Evolutionary conservation across 1,140 invertebrate species (phyloP).

Genomic region (Scaptomyza montana): DNA sequence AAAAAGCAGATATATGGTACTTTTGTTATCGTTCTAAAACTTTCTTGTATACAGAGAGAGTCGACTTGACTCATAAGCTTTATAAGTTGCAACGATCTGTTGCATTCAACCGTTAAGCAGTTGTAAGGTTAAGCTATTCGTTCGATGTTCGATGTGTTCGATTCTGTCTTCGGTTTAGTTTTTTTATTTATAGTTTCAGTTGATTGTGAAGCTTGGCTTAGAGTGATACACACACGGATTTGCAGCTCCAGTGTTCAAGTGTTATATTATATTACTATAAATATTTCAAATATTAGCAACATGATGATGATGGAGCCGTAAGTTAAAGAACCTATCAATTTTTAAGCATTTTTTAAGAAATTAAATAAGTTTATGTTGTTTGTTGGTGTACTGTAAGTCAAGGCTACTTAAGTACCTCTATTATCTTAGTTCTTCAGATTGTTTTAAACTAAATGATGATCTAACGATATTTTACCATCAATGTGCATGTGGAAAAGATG

Average conservation of each 20-base stretch:
- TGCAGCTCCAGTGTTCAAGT: neutral
- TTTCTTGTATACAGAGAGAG: no score
- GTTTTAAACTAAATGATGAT: no score
- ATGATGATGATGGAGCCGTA: constrained; percentile 5
- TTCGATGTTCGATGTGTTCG: neutral
- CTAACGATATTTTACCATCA: no score
- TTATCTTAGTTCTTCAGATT: no score
- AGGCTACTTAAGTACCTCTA: no score
- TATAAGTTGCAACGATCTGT: neutral
- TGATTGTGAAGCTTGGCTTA: neutral
- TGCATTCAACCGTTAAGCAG: neutral
- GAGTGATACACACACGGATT: neutral
- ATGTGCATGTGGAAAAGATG: no score
- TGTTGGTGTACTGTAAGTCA: no score
- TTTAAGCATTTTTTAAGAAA: no score
- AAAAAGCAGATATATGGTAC: no score
- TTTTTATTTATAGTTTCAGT: neutral
- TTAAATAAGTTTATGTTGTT: neutral
- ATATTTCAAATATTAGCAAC: no score
- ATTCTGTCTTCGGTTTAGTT: neutral
- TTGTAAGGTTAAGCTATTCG: neutral
- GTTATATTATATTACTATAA: neutral
- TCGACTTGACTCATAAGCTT: neutral
- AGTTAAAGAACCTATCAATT: neutral
- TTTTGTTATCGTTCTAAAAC: no score